Base-by-base conservation (phyloP, 2,797 vertebrate genomes). In the Crenichthys baileyi region DNA sequence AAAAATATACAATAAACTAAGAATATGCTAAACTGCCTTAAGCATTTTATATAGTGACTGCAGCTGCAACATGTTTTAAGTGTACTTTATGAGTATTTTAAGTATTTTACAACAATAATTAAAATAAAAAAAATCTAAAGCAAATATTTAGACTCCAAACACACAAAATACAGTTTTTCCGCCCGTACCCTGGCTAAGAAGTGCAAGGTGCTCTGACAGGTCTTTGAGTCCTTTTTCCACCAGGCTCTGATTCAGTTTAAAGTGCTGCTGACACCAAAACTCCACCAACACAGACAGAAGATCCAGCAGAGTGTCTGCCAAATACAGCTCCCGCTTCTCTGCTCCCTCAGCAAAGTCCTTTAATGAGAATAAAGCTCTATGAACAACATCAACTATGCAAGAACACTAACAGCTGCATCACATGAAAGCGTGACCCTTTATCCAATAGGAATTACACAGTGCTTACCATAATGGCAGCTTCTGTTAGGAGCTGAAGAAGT, bases 251-350 rank as follows among this genome's bases (percentile, higher is more conserved):
- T 97, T 96, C 83, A 95, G 94, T 81, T 94, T 95, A 51, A 96
- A 92, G 87, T 97, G 94, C 81, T 96, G 95, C 84, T 97, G 88
- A 90, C 96, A 96, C 97, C 98, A 99, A 87, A 95, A 98, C 85
- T 98, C 97, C 89, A 98, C 95, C 84, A 96, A 85, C 51, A 96
- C 95, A 83, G 96, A 96, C 86, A 99, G 94, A 86, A 98, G 93
- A 81, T 95, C 94, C 93, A 95, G 95, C 89, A 99, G 56, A 0
- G 95, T 93, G 84, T 89, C 91, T 36, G 94, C 91, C 84, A 97
- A 82, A 89, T 95, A 93, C 88, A 91, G 83, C 65, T 61, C 94
- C 89, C 96, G 95, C 84, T 96, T 96, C 79, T 83, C 79, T 36
- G 81, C 73, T 7, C 53, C 84, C 50, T 90, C 65, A 20, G 50